Base-by-base conservation (phyloP, 1,140 invertebrate species). In the Solenopsis invicta region DNA sequence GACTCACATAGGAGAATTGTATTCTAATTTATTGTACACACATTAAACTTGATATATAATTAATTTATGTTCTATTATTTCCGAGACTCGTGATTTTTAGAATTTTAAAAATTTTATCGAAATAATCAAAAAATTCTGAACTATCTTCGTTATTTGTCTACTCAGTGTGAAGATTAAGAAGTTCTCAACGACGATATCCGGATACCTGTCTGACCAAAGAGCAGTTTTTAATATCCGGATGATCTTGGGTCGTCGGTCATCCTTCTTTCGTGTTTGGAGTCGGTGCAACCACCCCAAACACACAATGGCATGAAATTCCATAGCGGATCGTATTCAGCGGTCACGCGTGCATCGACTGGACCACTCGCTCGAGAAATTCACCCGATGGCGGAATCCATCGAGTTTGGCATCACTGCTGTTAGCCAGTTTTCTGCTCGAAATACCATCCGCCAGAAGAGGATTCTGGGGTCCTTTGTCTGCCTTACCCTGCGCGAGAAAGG, bases 401-500 rank as follows among this genome's bases (percentile, higher is more conserved):
- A 6, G 29, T 62, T 87, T 81, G 87, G 50, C 80, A 67, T 82
- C 80, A 61, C 29, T 72, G 80, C 80, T 45, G 67, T 45, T 48
- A n/a, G 62, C n/a, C 45, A 41, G 34, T 8, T 54, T 45, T 13
- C 48, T 52, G 48, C 41, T 78, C 59, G 59, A 78, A 80, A 85
- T 89, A 85, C 59, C 87, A 50, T 59, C 21, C 34, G 78, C 45
- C 48, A 62, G 16, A n/a, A n/a, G 66, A 76, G 85, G 71, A 61
- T 77, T 88, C 89, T 78, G 48, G 34, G 71, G 34, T 85, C 74
- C 87, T 92, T 91, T 92, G 89, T 92, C 74, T 85, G 69, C 52
- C 62, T 37, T 75, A 18, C 13, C 54, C 59, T 16, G 72, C 85
- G 56, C 88, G 86, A 87, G 87, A 75, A 86, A 82, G 69, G 76